Base-by-base conservation (phyloP, 2,797 vertebrate genomes). In the Rhabdophis nuchalis region DNA sequence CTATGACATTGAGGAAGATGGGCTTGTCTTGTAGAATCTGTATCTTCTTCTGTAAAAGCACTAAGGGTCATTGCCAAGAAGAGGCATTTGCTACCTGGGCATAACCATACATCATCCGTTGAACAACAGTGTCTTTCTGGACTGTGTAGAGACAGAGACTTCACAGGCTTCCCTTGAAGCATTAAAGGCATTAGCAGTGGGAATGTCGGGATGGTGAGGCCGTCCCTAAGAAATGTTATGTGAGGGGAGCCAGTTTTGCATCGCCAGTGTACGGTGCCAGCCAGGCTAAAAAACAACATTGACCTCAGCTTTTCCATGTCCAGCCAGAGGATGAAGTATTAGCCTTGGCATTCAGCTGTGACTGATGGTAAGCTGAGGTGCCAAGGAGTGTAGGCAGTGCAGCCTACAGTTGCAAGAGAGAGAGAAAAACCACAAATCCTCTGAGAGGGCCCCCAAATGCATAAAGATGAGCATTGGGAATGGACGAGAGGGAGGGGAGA, bases 291-390 rank as follows among this genome's bases (percentile, higher is more conserved):
- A 32, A n/a, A 85, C 88, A 90, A 86, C 32, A 90, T 50, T 56
- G 41, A 0, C 88, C 89, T 94, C 85, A 92, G 88, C 57, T 89
- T 53, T 50, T 8, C 72, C 93, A 57, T 0, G 23, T 57, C 92
- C 41, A 25, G 89, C 87, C 82, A 93, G 56, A 90, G 46, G 91
- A 88, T 90, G 92, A 41, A 27, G 91, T 85, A 94, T 46, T 85
- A 77, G 91, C 88, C 54, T 85, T 64, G 60, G 85, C 85, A 36
- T 93, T 93, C 88, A 86, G 4, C n/a, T 1, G 0, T 0, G 0
- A 56, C 86, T 61, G 54, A 88, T 53, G 68, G 57, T 85, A 87
- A 91, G 56, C 36, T 85, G 68, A 64, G 53, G 23, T 1, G 0
- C 0, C 0, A 57, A 61, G 50, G 27, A 92, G 68, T 0, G 12